Evolutionary conservation across 2,113 vertebrate species (phyloP).

Genomic region (human (Homo sapiens)): GRCh38 chr15:37105501-37106000

Average conservation of each 20-base stretch:
- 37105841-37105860: neutral
- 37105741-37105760: neutral
- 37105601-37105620: conserved; percentile 20
- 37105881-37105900: neutral
- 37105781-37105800: neutral
- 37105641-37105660: neutral
- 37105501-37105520: neutral
- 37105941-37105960: neutral
- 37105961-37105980: neutral
- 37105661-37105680: conserved; percentile 8
- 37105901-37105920: conserved; percentile 43
- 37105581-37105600: conserved; percentile 26
- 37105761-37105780: neutral
- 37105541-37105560: conserved; percentile 15
- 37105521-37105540: conserved; percentile 22
- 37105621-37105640: conserved; percentile 35
- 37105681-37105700: neutral
- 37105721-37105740: conserved; percentile 26
- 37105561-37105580: conserved; percentile 37
- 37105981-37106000: conserved; percentile 43
- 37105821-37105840: neutral
- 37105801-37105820: neutral
- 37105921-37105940: conserved; percentile 50
- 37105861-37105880: neutral
- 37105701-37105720: conserved; percentile 41